Evolutionary conservation across 2,888 invertebrate genomes (phyloP).

Genomic region (Caenorhabditis uteleia): DNA sequence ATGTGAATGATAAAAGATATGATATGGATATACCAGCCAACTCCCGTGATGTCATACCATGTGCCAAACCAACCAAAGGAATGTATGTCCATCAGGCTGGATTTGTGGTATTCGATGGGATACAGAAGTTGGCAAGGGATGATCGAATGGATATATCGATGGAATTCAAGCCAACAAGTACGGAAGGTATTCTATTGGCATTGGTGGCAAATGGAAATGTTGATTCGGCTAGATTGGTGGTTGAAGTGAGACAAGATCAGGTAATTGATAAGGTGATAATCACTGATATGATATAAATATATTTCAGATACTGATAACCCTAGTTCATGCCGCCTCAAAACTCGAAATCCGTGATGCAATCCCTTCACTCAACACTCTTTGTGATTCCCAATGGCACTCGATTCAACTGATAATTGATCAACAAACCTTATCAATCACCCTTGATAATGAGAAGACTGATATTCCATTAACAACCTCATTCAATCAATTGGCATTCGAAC

Average conservation of each 20-base stretch:
- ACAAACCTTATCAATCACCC: conserved; percentile 6
- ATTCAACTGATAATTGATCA: conserved; percentile 37
- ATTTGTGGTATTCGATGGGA: conserved; percentile 58
- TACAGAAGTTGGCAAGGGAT: neutral
- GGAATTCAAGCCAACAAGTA: conserved; percentile 31
- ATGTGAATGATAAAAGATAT: conserved; percentile 10
- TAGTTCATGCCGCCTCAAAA: conserved; percentile 19
- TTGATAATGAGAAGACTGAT: conserved; percentile 31
- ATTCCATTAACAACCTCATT: conserved; percentile 25
- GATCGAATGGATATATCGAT: conserved; percentile 24
- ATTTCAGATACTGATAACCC: conserved; percentile 20
- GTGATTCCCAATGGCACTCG: conserved; percentile 59
- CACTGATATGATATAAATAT: too few species aligned
- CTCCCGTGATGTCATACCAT: conserved; percentile 58
- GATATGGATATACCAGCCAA: conserved; percentile 8
- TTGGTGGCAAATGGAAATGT: conserved; percentile 32
- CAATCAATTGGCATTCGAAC: conserved; percentile 24
- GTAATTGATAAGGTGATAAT: too few species aligned
- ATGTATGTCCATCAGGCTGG: conserved; percentile 61
- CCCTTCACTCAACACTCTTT: conserved; percentile 39
- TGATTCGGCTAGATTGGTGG: conserved; percentile 21
- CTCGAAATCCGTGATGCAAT: conserved; percentile 32
- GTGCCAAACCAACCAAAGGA: conserved; percentile 46
- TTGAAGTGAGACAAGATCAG: conserved; percentile 30
- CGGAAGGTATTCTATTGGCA: conserved; percentile 40